These are phyloP conservation scores for Protobothrops mucrosquamatus DNA, from an alignment of 2,113 vertebrate species.

Conservation along the genomic window DNA sequence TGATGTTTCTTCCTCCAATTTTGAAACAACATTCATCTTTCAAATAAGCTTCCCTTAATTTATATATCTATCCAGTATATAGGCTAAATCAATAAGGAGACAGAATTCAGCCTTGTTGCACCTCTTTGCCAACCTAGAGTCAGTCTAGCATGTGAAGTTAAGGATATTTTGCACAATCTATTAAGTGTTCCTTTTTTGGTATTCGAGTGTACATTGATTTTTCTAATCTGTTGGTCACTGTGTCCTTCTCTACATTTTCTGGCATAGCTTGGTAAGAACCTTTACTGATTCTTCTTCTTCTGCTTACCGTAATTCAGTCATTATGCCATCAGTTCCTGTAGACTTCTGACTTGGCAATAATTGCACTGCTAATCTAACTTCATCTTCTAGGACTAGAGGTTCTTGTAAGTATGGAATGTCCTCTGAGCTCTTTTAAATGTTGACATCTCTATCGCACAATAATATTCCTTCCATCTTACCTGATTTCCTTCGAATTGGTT, in stretches of 20 bases:
- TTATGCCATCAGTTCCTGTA: neutral
- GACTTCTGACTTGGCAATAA: neutral
- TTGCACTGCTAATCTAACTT: neutral
- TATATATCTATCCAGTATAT: neutral
- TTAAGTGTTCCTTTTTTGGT: neutral
- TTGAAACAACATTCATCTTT: neutral
- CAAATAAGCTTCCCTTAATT: neutral
- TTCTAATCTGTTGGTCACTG: neutral
- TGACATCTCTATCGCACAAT: neutral
- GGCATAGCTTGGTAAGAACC: neutral
- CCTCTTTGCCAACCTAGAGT: neutral
- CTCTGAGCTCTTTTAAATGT: neutral
- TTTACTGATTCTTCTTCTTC: neutral
- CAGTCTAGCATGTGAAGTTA: neutral
- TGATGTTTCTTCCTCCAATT: neutral
- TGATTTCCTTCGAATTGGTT: neutral
- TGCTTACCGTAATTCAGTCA: neutral
- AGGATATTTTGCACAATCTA: neutral
- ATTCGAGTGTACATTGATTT: neutral
- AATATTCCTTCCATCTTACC: neutral
- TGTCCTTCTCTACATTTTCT: neutral
- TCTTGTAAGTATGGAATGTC: neutral
- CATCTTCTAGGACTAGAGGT: neutral
- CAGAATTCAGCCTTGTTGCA: neutral
- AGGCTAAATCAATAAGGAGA: neutral